A percentile compares a stretch with the other conserved stretches of the same genome.
These are phyloP conservation scores for Phyto melanocephala DNA, from an alignment of 2,888 invertebrate species.

Conservation along the genomic window DNA sequence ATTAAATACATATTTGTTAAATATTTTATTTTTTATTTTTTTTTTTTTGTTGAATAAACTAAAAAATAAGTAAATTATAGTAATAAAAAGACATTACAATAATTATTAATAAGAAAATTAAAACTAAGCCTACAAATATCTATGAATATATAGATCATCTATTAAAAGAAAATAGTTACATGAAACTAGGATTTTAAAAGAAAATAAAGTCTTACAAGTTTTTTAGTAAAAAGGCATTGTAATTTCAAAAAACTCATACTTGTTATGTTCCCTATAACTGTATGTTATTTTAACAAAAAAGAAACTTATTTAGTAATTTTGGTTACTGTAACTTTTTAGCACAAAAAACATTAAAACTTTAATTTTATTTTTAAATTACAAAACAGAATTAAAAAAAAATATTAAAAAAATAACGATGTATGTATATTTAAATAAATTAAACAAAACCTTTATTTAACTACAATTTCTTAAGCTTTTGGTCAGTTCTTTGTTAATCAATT, in stretches of 20 bases:
- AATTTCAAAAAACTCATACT: conserved; percentile 41
- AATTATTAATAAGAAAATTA: conserved; percentile 38
- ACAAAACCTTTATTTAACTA: no score
- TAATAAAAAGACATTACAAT: conserved; percentile 44
- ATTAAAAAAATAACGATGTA: no score
- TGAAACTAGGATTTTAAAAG: conserved; percentile 16
- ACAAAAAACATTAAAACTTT: no score
- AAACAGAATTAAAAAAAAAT: no score
- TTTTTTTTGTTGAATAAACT: conserved; percentile 33
- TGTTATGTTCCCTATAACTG: not conserved
- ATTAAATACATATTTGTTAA: not conserved
- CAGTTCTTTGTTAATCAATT: no score
- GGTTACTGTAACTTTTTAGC: no score
- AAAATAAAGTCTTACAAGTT: conserved; percentile 22
- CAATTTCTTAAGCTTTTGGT: no score
- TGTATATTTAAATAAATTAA: no score
- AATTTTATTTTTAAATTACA: no score
- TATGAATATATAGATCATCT: not conserved
- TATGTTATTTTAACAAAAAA: not conserved
- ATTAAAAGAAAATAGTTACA: not conserved
- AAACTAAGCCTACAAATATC: conserved; percentile 32
- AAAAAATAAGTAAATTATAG: conserved; percentile 12
- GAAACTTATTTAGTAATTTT: no score
- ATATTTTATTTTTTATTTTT: not conserved
- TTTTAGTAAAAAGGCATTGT: conserved; percentile 32